Evolutionary conservation across 2,113 vertebrate species (phyloP), one percentile per base, ranked within the genome.

Genomic region (Oreotrochilus melanogaster): DNA sequence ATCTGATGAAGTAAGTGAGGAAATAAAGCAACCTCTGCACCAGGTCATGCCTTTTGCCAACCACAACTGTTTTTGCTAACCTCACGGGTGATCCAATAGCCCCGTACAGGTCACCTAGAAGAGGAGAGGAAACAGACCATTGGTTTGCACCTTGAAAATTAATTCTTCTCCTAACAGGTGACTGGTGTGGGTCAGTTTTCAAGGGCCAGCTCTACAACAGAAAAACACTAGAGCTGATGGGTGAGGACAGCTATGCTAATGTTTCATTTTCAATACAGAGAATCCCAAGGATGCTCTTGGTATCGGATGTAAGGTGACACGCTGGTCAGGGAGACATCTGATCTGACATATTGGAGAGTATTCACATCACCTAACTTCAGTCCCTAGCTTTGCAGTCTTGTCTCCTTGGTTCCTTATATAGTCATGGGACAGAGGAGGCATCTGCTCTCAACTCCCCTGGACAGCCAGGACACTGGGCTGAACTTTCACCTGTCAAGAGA

Each of bases 1-100:
- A 99, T 96, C 99, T 98, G 96, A 99, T 99, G 97, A 99, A 99
- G 95, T 99, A 99, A 54, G 99, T 99, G 64, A 99, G 99, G 86
- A 99, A 98, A 62, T 99, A 99, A 70, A 99, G 99, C 86, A 99
- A 97, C 22, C 99, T 98, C 97, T 99, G 99, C 15, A 99, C 99
- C 95, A 99, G 98, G 85, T 99, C 99, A 83, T 99, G 99, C 60
- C 98, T 97, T 88, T 98, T 99, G 60, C 99, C 99, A 39, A 99
- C 98, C 65, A 99, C 98, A 15, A 99, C 99, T 7, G 99, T 99
- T 86, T 99, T 98, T 0, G 99, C 98, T 60, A 99, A 97, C n/a
- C 99, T 98, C 86, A 99, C 99, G 2, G 99, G 99, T 21, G 99
- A 99, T 66, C 99, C 99, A 9, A 99, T 99, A 45, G 99, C 99